Evolutionary conservation across 2,888 invertebrate genomes (phyloP).

Genomic region (Exephanes ischioxanthus): DNA sequence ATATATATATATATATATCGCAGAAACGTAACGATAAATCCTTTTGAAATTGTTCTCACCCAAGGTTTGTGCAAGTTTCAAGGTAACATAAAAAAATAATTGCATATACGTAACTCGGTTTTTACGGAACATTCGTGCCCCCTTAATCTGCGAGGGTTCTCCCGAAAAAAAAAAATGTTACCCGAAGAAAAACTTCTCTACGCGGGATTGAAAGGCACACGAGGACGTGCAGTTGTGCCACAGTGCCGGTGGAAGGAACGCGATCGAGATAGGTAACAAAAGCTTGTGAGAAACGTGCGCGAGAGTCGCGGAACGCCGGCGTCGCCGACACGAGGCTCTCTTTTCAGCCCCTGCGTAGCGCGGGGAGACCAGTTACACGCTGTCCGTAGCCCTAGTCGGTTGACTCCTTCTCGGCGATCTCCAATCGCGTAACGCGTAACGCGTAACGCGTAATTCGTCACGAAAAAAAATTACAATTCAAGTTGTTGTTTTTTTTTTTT

Average conservation of each 20-base stretch:
- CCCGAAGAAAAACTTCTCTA: constrained; percentile 4
- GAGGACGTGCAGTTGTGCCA: constrained; percentile 7
- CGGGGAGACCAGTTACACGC: constrained; percentile 77
- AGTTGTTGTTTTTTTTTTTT: background rate
- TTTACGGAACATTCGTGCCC: too few relatives aligned
- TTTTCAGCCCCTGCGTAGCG: constrained; percentile 71
- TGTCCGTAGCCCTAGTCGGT: constrained; percentile 79
- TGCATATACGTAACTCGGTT: too few relatives aligned
- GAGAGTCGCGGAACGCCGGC: constrained; percentile 50
- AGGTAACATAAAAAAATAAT: too few relatives aligned
- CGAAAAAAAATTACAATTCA: background rate
- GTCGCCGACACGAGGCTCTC: constrained; percentile 64
- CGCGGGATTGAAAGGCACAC: background rate
- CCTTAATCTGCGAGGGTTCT: background rate
- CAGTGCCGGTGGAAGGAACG: constrained; percentile 28
- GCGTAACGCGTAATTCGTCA: background rate
- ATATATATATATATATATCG: too few relatives aligned
- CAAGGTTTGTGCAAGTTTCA: too few relatives aligned
- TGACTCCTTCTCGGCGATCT: constrained; percentile 21
- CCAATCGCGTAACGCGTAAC: background rate
- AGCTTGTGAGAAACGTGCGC: constrained; percentile 17
- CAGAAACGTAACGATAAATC: too few relatives aligned
- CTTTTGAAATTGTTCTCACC: too few relatives aligned
- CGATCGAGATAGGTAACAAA: constrained; percentile 34
- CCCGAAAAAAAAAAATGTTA: background rate